Evolutionary conservation across 2,888 invertebrate species (phyloP), one percentile per base, ranked within the genome.

Genomic region (Eueremaeus valkanovi): DNA sequence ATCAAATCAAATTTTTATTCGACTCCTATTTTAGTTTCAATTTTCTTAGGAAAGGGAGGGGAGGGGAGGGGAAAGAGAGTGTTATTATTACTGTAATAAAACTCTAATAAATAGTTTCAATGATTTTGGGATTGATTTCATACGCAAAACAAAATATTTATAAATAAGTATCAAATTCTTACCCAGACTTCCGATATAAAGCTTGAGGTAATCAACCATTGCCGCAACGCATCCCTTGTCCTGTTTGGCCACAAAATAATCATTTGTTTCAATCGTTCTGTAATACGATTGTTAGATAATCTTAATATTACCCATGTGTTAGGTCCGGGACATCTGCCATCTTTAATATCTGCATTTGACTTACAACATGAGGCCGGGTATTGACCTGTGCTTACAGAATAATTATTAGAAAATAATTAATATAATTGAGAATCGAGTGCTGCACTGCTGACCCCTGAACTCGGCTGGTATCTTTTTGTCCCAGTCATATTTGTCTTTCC

Each of bases 141-240:
- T 42, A 42, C 13, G 8, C 13, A 42, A 42, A 42, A 42, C 8
- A 11, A 42, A 13, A 42, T 11, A 42, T 42, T 42, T 11, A 42
- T 42, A 11, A 42, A 42, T 42, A 11, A 42, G 13, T 42, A 11
- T 42, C 8, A 42, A 42, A 11, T 49, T 49, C n/a, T 61, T 61
- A 61, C 66, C 66, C 8, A 66, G 8, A 66, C 66, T 36, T 36
- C 66, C 66, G 31, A 66, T 31, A 9, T 33, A 36, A 5, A 66
- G 33, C n/a, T 11, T 36, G 2, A 66, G 16, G 27, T 66, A 66
- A 27, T 66, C 66, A 13, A 36, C 2, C 33, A 66, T 66, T 21
- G 66, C 66, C n/a, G 11, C 16, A 66, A 36, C 36, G 40, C 66
- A 66, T n/a, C 66, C 66, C 27, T 40, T 66, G 1, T 66, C 40